These are phyloP conservation scores for Aplochiton taeniatus DNA, from an alignment of 2,797 vertebrate species.

Conservation along the genomic window DNA sequence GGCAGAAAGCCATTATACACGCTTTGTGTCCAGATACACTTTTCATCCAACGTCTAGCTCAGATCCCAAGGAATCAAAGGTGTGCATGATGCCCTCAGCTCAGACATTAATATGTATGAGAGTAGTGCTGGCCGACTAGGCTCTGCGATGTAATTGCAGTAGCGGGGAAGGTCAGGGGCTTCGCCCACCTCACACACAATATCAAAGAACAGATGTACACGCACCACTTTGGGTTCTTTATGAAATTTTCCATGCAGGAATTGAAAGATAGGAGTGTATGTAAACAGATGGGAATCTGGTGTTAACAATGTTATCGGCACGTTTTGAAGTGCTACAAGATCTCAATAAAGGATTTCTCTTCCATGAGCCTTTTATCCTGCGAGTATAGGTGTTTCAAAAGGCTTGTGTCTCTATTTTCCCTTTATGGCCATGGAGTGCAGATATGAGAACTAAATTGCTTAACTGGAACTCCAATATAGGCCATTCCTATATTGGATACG, in stretches of 20 bases:
- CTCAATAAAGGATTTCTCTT: no score
- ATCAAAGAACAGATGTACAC: constrained; percentile 43
- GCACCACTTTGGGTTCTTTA: constrained; percentile 48
- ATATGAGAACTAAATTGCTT: no score
- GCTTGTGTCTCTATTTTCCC: no score
- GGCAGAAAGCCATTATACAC: constrained; percentile 70
- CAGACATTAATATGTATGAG: constrained; percentile 73
- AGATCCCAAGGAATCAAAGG: constrained; percentile 73
- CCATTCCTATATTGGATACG: no score
- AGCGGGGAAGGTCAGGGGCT: constrained; percentile 60
- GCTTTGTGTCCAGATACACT: constrained; percentile 66
- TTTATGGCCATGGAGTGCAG: no score
- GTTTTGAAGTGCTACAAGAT: no score
- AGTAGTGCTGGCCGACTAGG: constrained; percentile 45
- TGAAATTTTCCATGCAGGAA: constrained; percentile 39
- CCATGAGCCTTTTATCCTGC: no score
- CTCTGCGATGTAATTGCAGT: constrained; percentile 77
- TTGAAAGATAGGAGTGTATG: constrained; percentile 53
- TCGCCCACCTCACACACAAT: constrained; percentile 36
- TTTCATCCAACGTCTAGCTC: constrained; percentile 70
- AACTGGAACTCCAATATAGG: no score
- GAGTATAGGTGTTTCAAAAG: no score
- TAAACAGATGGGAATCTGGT: background rate
- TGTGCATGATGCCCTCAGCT: constrained; percentile 67
- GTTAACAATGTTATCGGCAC: no score